Conservation (phyloP, 1,140 invertebrate genomes). For the Drosophila truncata region DNA sequence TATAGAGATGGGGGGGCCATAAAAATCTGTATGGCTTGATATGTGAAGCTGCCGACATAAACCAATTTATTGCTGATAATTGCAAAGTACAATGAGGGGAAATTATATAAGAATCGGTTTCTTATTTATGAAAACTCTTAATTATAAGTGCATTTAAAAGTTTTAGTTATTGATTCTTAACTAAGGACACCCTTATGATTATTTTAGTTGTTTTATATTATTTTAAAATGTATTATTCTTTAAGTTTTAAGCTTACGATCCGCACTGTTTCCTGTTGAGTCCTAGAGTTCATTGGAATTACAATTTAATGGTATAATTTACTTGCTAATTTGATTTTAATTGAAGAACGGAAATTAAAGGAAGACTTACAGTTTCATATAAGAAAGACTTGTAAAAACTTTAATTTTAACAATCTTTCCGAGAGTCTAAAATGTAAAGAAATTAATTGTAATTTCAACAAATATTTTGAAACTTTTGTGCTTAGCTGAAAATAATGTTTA, state of each 20-base stretch:
- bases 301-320: conserved; percentile 3
- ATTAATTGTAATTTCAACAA: too few species aligned
- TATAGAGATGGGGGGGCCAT: conserved; percentile 30
- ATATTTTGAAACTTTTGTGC: too few species aligned
- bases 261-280: background rate
- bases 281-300: background rate
- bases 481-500: background rate
- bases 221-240: background rate
- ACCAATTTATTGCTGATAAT: conserved; percentile 45
- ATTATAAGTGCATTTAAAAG: background rate
- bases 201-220: background rate
- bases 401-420: background rate
- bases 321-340: conserved; percentile 20
- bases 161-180: background rate
- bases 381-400: too few species aligned
- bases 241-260: background rate
- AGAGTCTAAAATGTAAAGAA: background rate
- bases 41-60: conserved; percentile 34
- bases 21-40: conserved; percentile 44
- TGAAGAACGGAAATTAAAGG: conserved; percentile 4
- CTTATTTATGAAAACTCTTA: background rate
- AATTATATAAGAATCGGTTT: background rate
- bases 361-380: background rate
- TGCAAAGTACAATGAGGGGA: conserved; percentile 12
- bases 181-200: background rate